A percentile compares a stretch with the other conserved stretches of the same genome.
Evolutionary conservation across 2,113 vertebrate species (phyloP).

Genomic region (Equus przewalskii): DNA sequence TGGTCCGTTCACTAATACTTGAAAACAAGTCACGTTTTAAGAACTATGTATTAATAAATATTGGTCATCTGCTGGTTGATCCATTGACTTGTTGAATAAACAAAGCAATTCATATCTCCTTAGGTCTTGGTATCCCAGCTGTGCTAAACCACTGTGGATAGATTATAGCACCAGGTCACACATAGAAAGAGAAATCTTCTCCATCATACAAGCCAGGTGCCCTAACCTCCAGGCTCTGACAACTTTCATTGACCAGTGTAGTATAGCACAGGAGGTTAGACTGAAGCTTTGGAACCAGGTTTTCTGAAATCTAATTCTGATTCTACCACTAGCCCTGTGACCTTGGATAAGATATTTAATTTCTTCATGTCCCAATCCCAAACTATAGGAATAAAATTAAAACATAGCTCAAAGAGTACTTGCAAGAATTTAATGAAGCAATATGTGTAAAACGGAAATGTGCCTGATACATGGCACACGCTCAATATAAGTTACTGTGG

Average conservation of each 20-base stretch:
- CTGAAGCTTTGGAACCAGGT: background rate
- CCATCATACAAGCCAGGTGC: background rate
- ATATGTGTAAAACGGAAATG: slow-evolving; percentile 38
- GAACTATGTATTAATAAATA: background rate
- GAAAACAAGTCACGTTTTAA: slow-evolving; percentile 10
- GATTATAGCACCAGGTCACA: background rate
- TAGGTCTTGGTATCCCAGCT: background rate
- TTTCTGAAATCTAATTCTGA: background rate
- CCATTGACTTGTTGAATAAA: background rate
- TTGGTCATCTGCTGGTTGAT: background rate
- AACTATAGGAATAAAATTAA: background rate
- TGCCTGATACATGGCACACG: background rate
- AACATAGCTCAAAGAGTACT: background rate
- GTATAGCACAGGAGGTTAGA: too few relatives aligned
- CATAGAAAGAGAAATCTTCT: background rate
- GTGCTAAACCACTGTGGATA: background rate
- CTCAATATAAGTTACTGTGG: background rate
- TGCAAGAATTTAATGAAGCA: slow-evolving; percentile 32
- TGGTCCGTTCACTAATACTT: background rate
- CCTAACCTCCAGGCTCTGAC: background rate
- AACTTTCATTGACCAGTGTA: background rate
- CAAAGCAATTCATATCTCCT: background rate
- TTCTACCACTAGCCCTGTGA: background rate
- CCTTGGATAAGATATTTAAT: background rate
- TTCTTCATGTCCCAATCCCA: background rate